Conservation (phyloP, 2,113 vertebrate genomes). For the Pitta sordida region DNA sequence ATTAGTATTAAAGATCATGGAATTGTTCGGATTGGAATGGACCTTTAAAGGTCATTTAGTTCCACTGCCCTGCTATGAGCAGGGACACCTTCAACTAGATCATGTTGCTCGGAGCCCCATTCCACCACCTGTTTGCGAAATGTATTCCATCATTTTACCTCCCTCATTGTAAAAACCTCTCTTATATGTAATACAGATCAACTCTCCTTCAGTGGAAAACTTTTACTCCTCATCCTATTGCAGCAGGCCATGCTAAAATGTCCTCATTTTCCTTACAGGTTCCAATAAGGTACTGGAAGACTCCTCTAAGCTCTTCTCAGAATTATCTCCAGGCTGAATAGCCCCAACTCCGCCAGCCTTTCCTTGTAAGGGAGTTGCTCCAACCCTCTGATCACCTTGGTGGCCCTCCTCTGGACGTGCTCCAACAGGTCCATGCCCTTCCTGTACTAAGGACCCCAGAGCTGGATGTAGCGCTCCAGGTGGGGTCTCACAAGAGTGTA, state of each 20-base stretch:
- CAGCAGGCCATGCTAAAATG: not conserved
- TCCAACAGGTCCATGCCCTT: not conserved
- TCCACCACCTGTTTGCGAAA: not conserved
- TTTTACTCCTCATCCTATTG: not conserved
- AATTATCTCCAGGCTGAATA: not conserved
- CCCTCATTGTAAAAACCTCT: not conserved
- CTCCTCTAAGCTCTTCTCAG: not conserved
- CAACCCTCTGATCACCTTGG: not conserved
- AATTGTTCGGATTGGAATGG: not conserved
- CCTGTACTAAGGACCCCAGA: not conserved
- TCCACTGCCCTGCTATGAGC: not conserved
- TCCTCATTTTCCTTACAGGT: not conserved
- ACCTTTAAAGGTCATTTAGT: not conserved
- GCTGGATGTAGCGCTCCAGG: not conserved
- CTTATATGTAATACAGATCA: not conserved
- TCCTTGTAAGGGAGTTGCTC: not conserved
- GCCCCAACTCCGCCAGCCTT: not conserved
- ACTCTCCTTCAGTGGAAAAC: not conserved
- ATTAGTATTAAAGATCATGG: not conserved
- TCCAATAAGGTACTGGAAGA: not conserved
- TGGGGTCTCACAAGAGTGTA: not conserved
- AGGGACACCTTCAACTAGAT: not conserved
- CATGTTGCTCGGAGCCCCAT: fast-evolving
- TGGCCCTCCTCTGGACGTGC: not conserved
- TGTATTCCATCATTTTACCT: not conserved